Evolutionary conservation across 2,797 vertebrate species (phyloP), one percentile per base, ranked within the genome.

Genomic region (Semotilus atromaculatus): DNA sequence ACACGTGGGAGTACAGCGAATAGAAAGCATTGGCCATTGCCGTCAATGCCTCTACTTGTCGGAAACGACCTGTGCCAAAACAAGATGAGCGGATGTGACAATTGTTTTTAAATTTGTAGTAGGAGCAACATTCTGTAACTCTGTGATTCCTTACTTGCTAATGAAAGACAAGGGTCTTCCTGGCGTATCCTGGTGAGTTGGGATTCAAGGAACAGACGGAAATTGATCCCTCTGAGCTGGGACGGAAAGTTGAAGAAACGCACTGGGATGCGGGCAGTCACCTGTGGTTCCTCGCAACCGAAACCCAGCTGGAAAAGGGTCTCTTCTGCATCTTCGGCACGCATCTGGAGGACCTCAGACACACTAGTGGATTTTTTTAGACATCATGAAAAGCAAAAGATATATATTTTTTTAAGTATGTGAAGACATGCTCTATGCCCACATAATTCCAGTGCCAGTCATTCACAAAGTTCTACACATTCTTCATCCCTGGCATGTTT

Each of bases 1-100:
- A 97, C 87, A 98, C 96, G 0, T 97, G 94, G 43, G 97, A 97
- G 91, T 97, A 98, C 81, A 98, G 95, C 58, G 97, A 97, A 93
- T 97, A 97, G 89, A 98, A 97, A 5, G 97, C 96, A 10, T 97
- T 96, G 7, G 97, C 96, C 29, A 96, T 97, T 0, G 92, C 94
- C 1, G 96, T 96, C 86, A 98, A 90, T 1, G 96, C 96, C 88
- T 97, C 96, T 48, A 97, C 95, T 87, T 97, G 97, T 91, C 96
- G 96, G 93, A 98, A 98, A 80, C 97, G 97, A 94, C 96, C 97
- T 98, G 89, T 6, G 23, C 31, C 66, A 26, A 55, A 60, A 78
- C 11, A 78, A 82, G 36, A 1, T 48, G 68, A 82, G 43, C 3
- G 3, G 51, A 75, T 51, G 29, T 82, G 16, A 43, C 45, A 16